These are phyloP conservation scores for Drosophila erecta DNA, from an alignment of 1,140 invertebrate genomes.

Conservation along the genomic window DNA sequence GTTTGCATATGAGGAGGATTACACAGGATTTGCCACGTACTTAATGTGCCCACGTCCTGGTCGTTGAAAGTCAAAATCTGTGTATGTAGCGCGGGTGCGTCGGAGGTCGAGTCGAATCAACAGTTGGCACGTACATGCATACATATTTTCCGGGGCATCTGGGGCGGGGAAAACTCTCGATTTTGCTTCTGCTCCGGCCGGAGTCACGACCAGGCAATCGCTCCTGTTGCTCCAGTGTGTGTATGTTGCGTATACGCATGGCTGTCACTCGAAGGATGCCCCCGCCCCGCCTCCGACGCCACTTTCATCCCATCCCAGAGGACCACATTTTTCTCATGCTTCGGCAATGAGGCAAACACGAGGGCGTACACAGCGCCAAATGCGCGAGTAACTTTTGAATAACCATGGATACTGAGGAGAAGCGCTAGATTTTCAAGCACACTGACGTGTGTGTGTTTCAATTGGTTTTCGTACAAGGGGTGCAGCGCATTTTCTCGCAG, in stretches of 20 bases:
- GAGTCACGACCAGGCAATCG: slow-evolving; percentile 72
- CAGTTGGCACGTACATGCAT: slow-evolving; percentile 43
- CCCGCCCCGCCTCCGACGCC: neutral
- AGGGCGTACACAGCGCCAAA: slow-evolving; percentile 9
- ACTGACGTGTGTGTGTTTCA: neutral
- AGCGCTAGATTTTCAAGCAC: too few relatives aligned
- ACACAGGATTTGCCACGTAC: neutral
- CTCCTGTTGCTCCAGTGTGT: slow-evolving; percentile 9
- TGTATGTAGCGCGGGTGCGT: neutral
- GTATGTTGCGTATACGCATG: slow-evolving; percentile 38
- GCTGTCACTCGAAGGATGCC: slow-evolving; percentile 8
- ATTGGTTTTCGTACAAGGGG: neutral
- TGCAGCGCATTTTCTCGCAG: slow-evolving; percentile 11
- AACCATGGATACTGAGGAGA: too few relatives aligned
- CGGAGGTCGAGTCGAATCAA: slow-evolving; percentile 38
- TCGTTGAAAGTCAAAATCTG: slow-evolving; percentile 32
- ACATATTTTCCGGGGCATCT: neutral
- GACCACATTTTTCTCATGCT: slow-evolving; percentile 36
- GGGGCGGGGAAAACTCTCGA: slow-evolving; percentile 26
- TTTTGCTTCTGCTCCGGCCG: slow-evolving; percentile 27
- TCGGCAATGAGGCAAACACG: slow-evolving; percentile 33
- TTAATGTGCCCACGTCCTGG: slow-evolving; percentile 23
- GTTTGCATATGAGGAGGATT: neutral
- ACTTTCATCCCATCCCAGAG: neutral
- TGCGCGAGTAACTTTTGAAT: too few relatives aligned